These are phyloP conservation scores for Metellina segmentata DNA, from an alignment of 2,888 invertebrate genomes.

Conservation along the genomic window DNA sequence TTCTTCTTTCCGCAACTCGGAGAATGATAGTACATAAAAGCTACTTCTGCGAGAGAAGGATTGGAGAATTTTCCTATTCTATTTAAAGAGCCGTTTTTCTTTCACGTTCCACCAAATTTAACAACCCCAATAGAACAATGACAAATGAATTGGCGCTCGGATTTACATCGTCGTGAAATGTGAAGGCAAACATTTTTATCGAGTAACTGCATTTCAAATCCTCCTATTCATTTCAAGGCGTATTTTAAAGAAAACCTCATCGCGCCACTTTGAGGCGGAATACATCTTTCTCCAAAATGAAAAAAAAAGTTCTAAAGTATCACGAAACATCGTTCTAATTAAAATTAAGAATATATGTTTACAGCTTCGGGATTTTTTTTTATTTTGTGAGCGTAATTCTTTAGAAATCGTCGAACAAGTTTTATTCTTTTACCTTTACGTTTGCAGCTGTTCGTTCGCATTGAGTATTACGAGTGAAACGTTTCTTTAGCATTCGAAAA, in stretches of 20 bases:
- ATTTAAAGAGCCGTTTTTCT: neutral
- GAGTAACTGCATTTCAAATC: conserved; percentile 4
- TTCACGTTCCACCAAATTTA: neutral
- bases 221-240: neutral
- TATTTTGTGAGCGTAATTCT: neutral
- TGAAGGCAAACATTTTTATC: conserved; percentile 5
- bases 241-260: neutral
- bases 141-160: conserved; percentile 15
- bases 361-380: neutral
- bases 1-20: neutral
- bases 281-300: neutral
- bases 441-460: neutral
- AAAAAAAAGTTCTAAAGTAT: neutral
- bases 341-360: neutral
- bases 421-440: neutral
- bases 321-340: neutral
- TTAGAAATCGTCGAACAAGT: neutral
- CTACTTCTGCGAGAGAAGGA: neutral
- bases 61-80: neutral
- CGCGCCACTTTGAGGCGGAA: neutral
- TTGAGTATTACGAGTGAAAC: neutral
- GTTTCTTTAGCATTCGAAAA: too few relatives aligned
- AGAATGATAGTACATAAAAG: neutral
- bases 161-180: conserved; percentile 16
- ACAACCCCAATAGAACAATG: conserved; percentile 3